Base-by-base conservation (phyloP, 1,140 invertebrate genomes). In the Zaprionus camerounensis region DNA sequence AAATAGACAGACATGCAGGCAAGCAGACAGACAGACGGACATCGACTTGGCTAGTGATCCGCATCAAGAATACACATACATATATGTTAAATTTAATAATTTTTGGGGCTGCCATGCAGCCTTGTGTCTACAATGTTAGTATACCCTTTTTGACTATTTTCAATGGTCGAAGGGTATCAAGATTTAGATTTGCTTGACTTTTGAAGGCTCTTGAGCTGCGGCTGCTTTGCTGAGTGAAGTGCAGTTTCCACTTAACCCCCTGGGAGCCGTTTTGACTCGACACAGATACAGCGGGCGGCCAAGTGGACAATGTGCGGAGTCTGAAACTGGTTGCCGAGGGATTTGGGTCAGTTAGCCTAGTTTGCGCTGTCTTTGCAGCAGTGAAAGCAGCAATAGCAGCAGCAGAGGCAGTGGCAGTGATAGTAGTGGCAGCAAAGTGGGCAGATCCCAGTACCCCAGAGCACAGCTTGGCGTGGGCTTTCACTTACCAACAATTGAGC, bases 401-500 rank as follows among this genome's bases (percentile, higher is more conserved):
- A 36, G 15, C 38, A n/a, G 28, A 31, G 7, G 36, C 36, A 34
- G 31, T 11, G 9, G 31, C 31, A 34, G 9, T 17, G 17, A 1
- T 1, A 17, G 9, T 34, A 34, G 9, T 34, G 31, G 31, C 31
- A 34, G 7, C 9, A 34, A 78, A 82, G 83, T 77, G 83, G 80
- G 76, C 72, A 80, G 83, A 85, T 70, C 41, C 55, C 71, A 68
- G 38, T 22, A 7, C 12, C 61, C 51, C 51, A 75, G 64, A 81
- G 76, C 59, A 72, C 49, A 44, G 53, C 28, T 17, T 15, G 61
- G 24, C 67, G 34, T 56, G 63, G 84, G 76, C 83, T 86, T 86
- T 86, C 83, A 86, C 82, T 95, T 93, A 97, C 97, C 97, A 98
- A 92, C 97, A 98, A 94, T 98, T 98, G 28, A 98, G 94, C 93